phyloP scores from a whole-genome alignment of 2,888 invertebrate species.

The Noctua pronuba region DNA sequence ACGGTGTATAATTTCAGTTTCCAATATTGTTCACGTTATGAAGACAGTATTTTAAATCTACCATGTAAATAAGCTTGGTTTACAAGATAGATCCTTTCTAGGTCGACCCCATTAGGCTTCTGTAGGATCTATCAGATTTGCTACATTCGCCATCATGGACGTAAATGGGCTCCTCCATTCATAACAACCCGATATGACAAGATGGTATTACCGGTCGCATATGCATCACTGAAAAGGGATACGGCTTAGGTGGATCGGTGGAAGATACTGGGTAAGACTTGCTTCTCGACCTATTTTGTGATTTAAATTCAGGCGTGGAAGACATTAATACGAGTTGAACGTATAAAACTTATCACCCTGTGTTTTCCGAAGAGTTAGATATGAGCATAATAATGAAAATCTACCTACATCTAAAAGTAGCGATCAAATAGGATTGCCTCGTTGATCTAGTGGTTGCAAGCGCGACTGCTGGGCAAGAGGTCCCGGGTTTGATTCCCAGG shows the following conservation, averaged over 20 bases:
- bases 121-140: slow-evolving; percentile 60
- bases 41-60: background rate
- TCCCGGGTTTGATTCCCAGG: too few relatives aligned
- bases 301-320: background rate
- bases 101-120: slow-evolving; percentile 21
- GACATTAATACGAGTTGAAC: too few relatives aligned
- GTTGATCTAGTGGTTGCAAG: too few relatives aligned
- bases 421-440: too few relatives aligned
- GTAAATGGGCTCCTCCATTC: slow-evolving; percentile 59
- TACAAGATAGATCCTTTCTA: slow-evolving; percentile 23
- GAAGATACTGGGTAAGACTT: background rate
- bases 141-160: slow-evolving; percentile 47
- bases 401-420: too few relatives aligned
- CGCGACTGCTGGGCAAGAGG: too few relatives aligned
- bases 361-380: background rate
- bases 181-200: slow-evolving; percentile 25
- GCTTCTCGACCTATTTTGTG: slow-evolving; percentile 5
- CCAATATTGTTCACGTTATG: background rate
- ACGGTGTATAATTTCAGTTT: slow-evolving; percentile 29
- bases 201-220: slow-evolving; percentile 40
- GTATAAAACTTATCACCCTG: background rate
- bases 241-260: background rate
- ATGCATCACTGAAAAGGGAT: slow-evolving; percentile 5
- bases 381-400: too few relatives aligned
- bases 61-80: slow-evolving; percentile 11